Evolutionary conservation across 2,888 invertebrate species (phyloP), one percentile per base, ranked within the genome.

Genomic region (Omphaloscelis lunosa): DNA sequence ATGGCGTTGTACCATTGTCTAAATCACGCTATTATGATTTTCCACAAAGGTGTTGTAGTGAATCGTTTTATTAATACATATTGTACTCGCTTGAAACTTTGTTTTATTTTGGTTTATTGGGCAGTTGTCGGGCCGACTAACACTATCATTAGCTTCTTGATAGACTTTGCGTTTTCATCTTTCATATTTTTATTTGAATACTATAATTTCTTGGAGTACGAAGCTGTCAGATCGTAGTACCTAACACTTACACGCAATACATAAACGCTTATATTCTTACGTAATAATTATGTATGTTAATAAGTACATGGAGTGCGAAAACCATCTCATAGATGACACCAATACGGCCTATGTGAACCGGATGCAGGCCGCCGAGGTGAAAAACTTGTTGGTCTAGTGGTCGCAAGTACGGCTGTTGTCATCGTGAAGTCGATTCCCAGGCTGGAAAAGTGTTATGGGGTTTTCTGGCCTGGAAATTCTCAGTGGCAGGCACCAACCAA

Each of bases 301-400:
- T 34, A 73, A 45, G 51, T 75, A 72, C 79, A n/a, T 17, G 4
- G 29, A 71, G 79, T 66, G 75, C 65, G 62, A 74, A 68, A 65
- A 81, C 59, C 61, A 68, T 67, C 81, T 71, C 82, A 58, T 51
- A 68, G 56, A 51, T 72, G 82, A 83, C 83, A 82, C 83, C 83
- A 72, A 83, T 82, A 67, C 69, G 15, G 48, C 34, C 17, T 48
- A 23, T 59, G 62, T 72, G 71, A 83, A 80, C 82, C 82, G 82
- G 82, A 82, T 41, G 39, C 53, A 56, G 27, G 67, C 17, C 8
- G 51, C 15, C 27, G n/a, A 39, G 17, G 48, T 2, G 61, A 58
- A 51, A 17, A 20, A 59, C 66, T 56, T 56, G 34, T 72, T 29
- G 34, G 17, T 27, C 4, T 53, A 6, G 20, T 27, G 29, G 62